Evolutionary conservation across 2,888 invertebrate species (phyloP), one percentile per base, ranked within the genome.

Genomic region (Trichopria drosophilae): DNA sequence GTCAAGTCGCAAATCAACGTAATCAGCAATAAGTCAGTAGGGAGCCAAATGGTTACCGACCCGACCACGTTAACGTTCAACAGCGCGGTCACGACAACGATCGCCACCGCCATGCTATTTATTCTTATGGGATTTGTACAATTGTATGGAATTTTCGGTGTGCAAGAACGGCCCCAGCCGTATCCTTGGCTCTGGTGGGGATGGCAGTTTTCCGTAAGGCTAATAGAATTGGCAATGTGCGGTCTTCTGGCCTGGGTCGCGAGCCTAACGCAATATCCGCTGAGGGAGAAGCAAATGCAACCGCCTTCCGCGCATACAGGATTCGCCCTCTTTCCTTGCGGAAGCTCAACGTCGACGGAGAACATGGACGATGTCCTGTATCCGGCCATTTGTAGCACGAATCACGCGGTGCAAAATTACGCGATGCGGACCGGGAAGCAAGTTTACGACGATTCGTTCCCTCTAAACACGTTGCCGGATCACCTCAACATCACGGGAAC

Each of bases 111-210:
- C 0, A 76, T 94, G 62, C 78, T 93, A 20, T 93, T 93, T 69
- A 82, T 93, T 10, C 75, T 93, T 18, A 82, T 92, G 78, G 91
- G 91, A 1, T 84, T 84, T 10, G 81, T 93, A 19, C 93, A 93
- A 69, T 83, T 93, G 18, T 93, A 92, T 71, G 91, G 90, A 2
- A 80, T 88, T 37, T 82, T 87, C 64, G 84, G 82, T 37, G 83
- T 87, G 42, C 76, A 70, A 57, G 77, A 75, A 63, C 62, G 77
- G 63, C 61, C 64, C 23, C 69, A 69, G 18, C 78, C 80, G 0
- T 75, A 79, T 53, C 77, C 80, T 55, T 95, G 95, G 95, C 80
- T 93, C 3, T 88, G 93, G 80, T 94, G 93, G 92, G 88, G 90
- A 15, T 93, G 90, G 77, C 92, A 94, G 69, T 86, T 92, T 67